Conservation (phyloP, 2,888 invertebrate genomes). For the Thecocarcelia acutangulata region DNA sequence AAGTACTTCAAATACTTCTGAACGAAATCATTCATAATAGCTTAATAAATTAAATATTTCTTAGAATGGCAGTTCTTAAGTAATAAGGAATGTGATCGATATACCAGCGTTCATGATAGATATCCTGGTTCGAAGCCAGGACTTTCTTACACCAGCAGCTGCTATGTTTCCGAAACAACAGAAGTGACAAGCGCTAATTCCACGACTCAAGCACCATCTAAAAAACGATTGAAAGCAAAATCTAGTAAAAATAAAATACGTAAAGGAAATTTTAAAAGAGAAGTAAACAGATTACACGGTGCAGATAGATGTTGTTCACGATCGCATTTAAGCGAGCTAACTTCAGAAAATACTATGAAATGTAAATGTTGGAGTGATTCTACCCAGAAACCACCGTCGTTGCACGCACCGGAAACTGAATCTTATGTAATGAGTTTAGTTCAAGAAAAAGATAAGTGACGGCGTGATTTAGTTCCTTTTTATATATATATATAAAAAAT, state of each 20-base stretch:
- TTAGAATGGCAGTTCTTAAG: slow-evolving; percentile 73
- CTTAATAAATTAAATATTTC: neutral
- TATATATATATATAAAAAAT: no score
- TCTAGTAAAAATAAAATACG: slow-evolving; percentile 6
- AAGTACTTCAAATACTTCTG: slow-evolving; percentile 49
- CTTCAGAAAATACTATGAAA: neutral
- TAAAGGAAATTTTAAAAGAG: slow-evolving; percentile 11
- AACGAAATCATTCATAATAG: neutral
- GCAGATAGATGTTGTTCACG: slow-evolving; percentile 1
- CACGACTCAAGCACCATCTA: neutral
- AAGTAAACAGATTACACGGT: slow-evolving; percentile 17
- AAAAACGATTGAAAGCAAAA: neutral
- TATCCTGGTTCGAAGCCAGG: slow-evolving; percentile 43
- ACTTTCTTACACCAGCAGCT: slow-evolving; percentile 54
- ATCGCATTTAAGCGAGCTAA: neutral
- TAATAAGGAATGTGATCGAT: slow-evolving; percentile 71
- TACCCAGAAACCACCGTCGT: no score
- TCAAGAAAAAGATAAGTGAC: slow-evolving; percentile 54
- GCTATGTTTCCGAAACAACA: slow-evolving; percentile 35
- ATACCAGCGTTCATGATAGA: slow-evolving; percentile 39
- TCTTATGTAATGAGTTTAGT: slow-evolving; percentile 72
- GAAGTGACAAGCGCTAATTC: neutral
- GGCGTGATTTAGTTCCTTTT: no score
- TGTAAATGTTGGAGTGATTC: slow-evolving; percentile 15
- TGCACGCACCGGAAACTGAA: slow-evolving; percentile 1